A percentile compares a stretch with the other conserved stretches of the same genome.
Evolutionary conservation across 2,888 invertebrate genomes (phyloP).

Genomic region (Pomacea canaliculata): DNA sequence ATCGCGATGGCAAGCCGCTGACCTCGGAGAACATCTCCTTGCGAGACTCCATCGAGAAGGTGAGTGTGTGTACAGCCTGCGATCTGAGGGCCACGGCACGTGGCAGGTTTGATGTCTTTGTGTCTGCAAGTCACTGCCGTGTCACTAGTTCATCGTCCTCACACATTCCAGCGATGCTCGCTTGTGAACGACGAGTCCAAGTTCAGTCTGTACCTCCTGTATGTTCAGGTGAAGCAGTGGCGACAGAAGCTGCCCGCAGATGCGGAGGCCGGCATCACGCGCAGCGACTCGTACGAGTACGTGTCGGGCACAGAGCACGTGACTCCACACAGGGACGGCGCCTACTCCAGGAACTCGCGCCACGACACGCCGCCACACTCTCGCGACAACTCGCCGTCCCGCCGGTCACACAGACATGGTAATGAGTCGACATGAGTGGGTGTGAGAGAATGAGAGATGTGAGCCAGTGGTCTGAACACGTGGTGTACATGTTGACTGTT

Average conservation of each 20-base stretch:
- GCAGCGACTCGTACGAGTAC: constrained; percentile 36
- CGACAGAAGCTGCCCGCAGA: constrained; percentile 57
- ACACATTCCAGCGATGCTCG: no score
- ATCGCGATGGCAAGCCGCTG: constrained; percentile 39
- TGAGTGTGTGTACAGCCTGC: constrained; percentile 35
- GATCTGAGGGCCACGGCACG: constrained; percentile 39
- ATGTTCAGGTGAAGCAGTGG: constrained; percentile 60
- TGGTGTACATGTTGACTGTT: no score
- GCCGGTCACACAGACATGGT: constrained; percentile 28
- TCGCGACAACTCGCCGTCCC: constrained; percentile 29
- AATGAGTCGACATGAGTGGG: constrained; percentile 3
- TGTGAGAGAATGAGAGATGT: no score
- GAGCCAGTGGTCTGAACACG: no score
- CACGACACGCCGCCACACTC: constrained; percentile 31
- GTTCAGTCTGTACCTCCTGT: not conserved
- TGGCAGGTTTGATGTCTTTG: no score
- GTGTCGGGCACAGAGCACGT: constrained; percentile 7
- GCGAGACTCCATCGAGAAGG: constrained; percentile 67
- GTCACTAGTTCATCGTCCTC: no score
- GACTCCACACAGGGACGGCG: constrained; percentile 26
- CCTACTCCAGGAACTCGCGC: constrained; percentile 17
- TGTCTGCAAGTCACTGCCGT: no score
- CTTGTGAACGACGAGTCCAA: no score
- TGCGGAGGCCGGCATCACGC: constrained; percentile 14
- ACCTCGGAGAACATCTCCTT: constrained; percentile 63